phyloP scores from a whole-genome alignment of 2,113 vertebrate genomes.

The Saccopteryx leptura region DNA sequence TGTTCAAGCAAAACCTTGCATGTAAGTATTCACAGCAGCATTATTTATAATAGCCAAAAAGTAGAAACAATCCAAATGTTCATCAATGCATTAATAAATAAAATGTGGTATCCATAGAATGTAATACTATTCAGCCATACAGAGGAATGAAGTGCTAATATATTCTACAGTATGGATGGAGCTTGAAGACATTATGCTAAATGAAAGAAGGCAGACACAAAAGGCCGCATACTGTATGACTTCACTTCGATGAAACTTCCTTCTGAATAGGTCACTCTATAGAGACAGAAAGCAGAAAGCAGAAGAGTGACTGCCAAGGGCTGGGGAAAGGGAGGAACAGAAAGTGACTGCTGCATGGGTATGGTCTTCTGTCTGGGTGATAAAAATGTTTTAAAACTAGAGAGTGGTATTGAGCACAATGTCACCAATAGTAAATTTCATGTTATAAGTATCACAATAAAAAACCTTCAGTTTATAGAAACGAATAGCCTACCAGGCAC shows the following conservation, averaged over 20 bases:
- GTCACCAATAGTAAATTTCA: not conserved
- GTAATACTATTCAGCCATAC: not conserved
- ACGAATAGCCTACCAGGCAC: not conserved
- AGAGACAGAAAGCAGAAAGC: not conserved
- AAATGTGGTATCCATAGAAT: not conserved
- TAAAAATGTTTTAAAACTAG: conserved; percentile 10
- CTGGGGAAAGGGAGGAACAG: not conserved
- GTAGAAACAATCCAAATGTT: not conserved
- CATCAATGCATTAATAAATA: not conserved
- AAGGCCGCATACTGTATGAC: not conserved
- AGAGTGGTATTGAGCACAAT: not conserved
- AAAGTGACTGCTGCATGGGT: not conserved
- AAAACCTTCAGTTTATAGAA: not conserved
- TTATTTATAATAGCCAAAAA: conserved; percentile 17
- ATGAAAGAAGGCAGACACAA: not conserved
- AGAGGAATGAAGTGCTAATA: conserved; percentile 14
- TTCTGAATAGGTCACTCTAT: not conserved
- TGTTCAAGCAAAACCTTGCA: not conserved
- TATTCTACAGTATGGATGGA: not conserved
- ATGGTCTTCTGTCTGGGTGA: not conserved
- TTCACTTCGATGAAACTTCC: not conserved
- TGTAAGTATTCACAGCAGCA: not conserved
- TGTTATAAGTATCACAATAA: not conserved
- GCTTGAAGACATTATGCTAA: not conserved
- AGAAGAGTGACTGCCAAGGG: not conserved